Base-by-base conservation (phyloP, 2,113 vertebrate species). In the Loxodonta africana region DNA sequence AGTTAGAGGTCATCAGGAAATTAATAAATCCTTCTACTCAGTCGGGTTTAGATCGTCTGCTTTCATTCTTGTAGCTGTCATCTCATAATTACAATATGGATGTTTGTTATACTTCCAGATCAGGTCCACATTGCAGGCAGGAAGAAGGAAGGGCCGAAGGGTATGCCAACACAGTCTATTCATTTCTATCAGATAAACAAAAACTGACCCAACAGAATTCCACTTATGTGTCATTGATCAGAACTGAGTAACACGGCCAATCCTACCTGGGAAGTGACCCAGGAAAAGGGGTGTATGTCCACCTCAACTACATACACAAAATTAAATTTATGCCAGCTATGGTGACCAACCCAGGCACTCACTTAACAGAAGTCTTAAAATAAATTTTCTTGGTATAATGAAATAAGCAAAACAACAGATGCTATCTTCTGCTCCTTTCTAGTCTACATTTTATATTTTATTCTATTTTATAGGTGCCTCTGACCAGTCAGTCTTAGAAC, bases 401-500 rank as follows among this genome's bases (percentile, higher is more conserved):
- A 5, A 93, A 77, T 82, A 83, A 91, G 62, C 9, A 60, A 95
- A 85, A 60, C 1, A 95, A 33, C 18, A 83, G 7, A 14, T 77
- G 25, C 25, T 93, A 83, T 93, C 9, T 21, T 76, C 81, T 96
- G 48, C 2, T 62, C 93, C 44, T 80, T 91, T 21, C 30, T 83
- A 78, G 28, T 82, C 30, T 93, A 26, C 6, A 88, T 89, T 94
- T 88, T 77, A 76, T 37, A 93, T 90, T 93, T 91, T 87, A 82
- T 91, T 89, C 44, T 94, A 33, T 71, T 92, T 96, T 82, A 48
- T 81, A 71, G 28, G 15, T 76, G 94, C 10, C 51, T 91, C 63
- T 37, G 28, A 33, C 44, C 15, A 71, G 21, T n/a, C n/a, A 84
- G 71, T 69, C 33, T 88, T 74, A 86, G 65, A 95, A 90, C 15